Evolutionary conservation across 2,113 vertebrate genomes (phyloP).

Genomic region (Arvicanthis niloticus): DNA sequence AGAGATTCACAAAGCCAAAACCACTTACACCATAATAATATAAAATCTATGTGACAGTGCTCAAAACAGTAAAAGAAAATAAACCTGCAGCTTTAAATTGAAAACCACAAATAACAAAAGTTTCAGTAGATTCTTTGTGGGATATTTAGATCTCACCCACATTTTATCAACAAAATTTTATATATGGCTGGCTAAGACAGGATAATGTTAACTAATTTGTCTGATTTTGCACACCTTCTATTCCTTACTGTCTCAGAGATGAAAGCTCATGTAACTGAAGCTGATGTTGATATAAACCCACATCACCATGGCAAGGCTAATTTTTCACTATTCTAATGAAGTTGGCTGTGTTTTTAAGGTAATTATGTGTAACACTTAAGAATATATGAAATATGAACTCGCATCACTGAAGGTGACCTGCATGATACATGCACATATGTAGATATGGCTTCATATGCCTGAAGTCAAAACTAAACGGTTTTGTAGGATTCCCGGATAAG

Average conservation of each 20-base stretch:
- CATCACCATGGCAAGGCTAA: not conserved
- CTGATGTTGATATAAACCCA: not conserved
- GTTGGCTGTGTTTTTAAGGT: not conserved
- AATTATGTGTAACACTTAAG: not conserved
- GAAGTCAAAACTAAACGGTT: conserved; percentile 39
- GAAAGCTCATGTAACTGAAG: not conserved
- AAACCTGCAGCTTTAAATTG: conserved; percentile 15
- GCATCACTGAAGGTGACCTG: no score
- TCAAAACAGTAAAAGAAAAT: not conserved
- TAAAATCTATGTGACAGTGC: conserved; percentile 27
- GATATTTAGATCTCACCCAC: not conserved
- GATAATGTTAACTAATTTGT: conserved; percentile 32
- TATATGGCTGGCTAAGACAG: not conserved
- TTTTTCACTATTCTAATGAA: conserved; percentile 12
- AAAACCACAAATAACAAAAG: conserved; percentile 17
- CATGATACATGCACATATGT: no score
- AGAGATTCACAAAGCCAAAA: conserved; percentile 50
- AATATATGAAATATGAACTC: conserved; percentile 18
- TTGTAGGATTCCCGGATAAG: not conserved
- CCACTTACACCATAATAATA: not conserved
- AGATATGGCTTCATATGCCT: not conserved
- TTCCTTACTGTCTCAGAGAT: no score
- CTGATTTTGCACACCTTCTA: not conserved
- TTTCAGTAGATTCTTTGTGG: not conserved
- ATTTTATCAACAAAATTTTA: conserved; percentile 36